phyloP scores from a whole-genome alignment of 2,113 vertebrate species.

The Eonycteris spelaea region DNA sequence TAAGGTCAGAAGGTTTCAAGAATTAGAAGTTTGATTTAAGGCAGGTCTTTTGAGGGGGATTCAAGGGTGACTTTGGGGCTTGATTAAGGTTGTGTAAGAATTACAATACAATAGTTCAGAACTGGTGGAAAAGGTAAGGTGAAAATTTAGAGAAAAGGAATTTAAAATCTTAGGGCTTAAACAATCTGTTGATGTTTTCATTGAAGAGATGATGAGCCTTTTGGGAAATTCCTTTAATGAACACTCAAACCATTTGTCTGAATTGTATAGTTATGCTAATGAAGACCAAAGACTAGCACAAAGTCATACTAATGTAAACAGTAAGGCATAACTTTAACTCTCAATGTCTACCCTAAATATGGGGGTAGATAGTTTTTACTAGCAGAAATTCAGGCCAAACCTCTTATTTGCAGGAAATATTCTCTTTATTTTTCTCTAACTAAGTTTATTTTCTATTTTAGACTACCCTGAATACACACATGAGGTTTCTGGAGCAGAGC shows the following conservation, averaged over 20 bases:
- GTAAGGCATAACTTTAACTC: background rate
- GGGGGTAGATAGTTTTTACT: background rate
- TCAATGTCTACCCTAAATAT: background rate
- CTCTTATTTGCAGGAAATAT: background rate
- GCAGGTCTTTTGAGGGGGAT: background rate
- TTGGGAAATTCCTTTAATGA: background rate
- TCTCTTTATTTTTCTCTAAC: background rate
- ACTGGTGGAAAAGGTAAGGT: background rate
- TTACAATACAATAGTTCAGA: background rate
- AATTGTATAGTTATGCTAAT: background rate
- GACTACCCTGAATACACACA: background rate
- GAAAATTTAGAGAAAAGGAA: background rate
- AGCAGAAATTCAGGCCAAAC: background rate
- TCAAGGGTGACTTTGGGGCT: background rate
- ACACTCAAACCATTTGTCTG: background rate
- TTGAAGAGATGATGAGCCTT: background rate
- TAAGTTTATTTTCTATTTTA: background rate
- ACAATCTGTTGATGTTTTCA: background rate
- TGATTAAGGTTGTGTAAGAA: background rate
- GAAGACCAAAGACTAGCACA: background rate
- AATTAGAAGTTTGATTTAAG: background rate
- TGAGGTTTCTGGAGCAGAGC: background rate
- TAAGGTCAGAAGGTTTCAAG: background rate
- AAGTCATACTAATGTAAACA: background rate
- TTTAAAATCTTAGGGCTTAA: background rate